A percentile compares a stretch with the other conserved stretches of the same genome.
Conservation (phyloP, 2,113 vertebrate genomes). For the Speoplatyrhinus poulsoni region DNA sequence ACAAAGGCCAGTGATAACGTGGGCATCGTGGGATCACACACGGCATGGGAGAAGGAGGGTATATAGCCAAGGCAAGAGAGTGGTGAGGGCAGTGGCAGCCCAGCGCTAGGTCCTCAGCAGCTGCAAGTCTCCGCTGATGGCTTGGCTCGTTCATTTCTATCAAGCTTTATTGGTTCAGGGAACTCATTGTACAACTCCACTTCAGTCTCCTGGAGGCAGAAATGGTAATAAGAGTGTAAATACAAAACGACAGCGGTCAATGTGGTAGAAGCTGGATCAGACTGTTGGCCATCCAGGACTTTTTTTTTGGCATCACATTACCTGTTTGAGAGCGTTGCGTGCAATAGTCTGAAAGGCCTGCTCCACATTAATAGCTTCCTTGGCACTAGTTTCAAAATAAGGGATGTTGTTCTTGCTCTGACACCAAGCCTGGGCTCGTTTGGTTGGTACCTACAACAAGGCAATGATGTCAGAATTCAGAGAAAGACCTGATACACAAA, state of each 20-base stretch:
- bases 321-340: conserved; percentile 96
- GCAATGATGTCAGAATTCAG: background rate
- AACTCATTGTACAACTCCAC: conserved; percentile 98
- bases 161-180: conserved; percentile 94
- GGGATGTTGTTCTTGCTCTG: conserved; percentile 99
- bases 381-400: conserved; percentile 96
- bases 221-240: background rate
- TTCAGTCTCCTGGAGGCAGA: conserved; percentile 85
- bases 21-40: conserved; percentile 62
- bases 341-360: conserved; percentile 97
- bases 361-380: conserved; percentile 97
- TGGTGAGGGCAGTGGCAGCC: conserved; percentile 38
- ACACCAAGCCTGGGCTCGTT: conserved; percentile 95
- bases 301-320: conserved; percentile 40
- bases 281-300: background rate
- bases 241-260: background rate
- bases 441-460: conserved; percentile 87
- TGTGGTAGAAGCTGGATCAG: background rate
- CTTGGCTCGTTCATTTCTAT: conserved; percentile 90
- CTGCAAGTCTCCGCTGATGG: conserved; percentile 88
- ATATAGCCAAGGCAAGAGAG: conserved; percentile 73
- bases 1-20: conserved; percentile 34
- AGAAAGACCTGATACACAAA: background rate
- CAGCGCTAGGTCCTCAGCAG: conserved; percentile 84
- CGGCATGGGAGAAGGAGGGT: conserved; percentile 64